These are phyloP conservation scores for Eriosoma lanigerum DNA, from an alignment of 1,140 invertebrate species.

Conservation along the genomic window DNA sequence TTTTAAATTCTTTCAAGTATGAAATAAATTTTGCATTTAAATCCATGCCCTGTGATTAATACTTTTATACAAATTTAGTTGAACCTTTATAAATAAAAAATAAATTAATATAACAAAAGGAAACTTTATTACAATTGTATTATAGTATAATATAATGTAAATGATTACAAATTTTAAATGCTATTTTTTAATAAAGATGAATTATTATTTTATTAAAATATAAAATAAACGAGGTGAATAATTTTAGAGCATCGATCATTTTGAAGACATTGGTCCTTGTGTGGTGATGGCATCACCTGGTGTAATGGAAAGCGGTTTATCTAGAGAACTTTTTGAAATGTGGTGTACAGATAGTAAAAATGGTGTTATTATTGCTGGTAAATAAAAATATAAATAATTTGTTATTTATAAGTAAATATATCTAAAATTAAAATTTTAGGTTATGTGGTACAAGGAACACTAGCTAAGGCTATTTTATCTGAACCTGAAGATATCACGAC, in stretches of 20 bases:
- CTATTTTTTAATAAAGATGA: too few relatives aligned
- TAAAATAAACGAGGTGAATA: too few relatives aligned
- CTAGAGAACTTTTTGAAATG: slow-evolving; percentile 94
- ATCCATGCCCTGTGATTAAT: too few relatives aligned
- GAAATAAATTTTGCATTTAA: too few relatives aligned
- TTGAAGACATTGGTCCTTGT: slow-evolving; percentile 98
- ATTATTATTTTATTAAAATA: too few relatives aligned
- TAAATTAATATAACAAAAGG: too few relatives aligned
- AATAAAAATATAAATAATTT: slow-evolving; percentile 30
- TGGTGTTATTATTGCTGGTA: slow-evolving; percentile 94
- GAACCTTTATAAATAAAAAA: too few relatives aligned
- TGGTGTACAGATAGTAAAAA: slow-evolving; percentile 99
- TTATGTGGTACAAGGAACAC: slow-evolving; percentile 98
- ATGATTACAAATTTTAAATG: too few relatives aligned
- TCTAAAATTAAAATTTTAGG: slow-evolving; percentile 59
- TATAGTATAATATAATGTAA: too few relatives aligned
- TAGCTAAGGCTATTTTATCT: slow-evolving; percentile 95
- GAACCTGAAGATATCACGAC: slow-evolving; percentile 97
- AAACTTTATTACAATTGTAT: too few relatives aligned
- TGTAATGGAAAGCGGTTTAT: slow-evolving; percentile 99
- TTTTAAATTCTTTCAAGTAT: too few relatives aligned
- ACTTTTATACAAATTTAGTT: too few relatives aligned
- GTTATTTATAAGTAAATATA: not conserved
- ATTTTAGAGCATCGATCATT: slow-evolving; percentile 92
- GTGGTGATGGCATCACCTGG: slow-evolving; percentile 99